Conservation (phyloP, 2,797 vertebrate species). For the Salmo trutta region DNA sequence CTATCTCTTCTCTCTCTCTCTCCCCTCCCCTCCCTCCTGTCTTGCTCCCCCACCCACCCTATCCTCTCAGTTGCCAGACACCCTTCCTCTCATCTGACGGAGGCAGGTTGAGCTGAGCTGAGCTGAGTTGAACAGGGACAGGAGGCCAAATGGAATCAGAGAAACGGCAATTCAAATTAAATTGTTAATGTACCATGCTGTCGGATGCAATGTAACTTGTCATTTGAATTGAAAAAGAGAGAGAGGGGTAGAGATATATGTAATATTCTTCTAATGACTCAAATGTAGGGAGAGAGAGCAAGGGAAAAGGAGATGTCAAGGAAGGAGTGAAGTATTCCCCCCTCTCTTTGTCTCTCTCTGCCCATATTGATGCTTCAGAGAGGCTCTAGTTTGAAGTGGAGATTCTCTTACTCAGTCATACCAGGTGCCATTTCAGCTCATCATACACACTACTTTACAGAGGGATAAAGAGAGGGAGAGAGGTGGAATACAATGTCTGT, state of each 20-base stretch:
- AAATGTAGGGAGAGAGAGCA: too few relatives aligned
- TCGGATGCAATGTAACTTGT: neutral
- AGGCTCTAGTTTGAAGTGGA: neutral
- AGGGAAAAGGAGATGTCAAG: too few relatives aligned
- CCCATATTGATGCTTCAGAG: neutral
- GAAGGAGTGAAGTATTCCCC: neutral
- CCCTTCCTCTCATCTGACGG: neutral
- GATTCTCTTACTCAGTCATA: neutral
- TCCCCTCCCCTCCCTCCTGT: too few relatives aligned
- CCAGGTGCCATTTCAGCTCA: neutral
- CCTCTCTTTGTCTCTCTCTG: neutral
- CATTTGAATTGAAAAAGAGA: neutral
- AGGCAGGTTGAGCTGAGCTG: neutral
- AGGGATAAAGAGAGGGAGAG: neutral
- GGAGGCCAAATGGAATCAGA: neutral
- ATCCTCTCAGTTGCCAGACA: too few relatives aligned
- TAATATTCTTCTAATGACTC: too few relatives aligned
- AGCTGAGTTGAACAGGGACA: neutral
- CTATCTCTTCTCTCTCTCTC: too few relatives aligned
- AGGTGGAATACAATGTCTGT: neutral
- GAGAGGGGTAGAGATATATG: too few relatives aligned
- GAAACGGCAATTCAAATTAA: neutral
- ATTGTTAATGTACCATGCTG: neutral
- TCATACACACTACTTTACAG: neutral
- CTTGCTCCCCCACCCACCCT: neutral